Conservation (phyloP, 2,113 vertebrate genomes). For the Pollachius pollachius region DNA sequence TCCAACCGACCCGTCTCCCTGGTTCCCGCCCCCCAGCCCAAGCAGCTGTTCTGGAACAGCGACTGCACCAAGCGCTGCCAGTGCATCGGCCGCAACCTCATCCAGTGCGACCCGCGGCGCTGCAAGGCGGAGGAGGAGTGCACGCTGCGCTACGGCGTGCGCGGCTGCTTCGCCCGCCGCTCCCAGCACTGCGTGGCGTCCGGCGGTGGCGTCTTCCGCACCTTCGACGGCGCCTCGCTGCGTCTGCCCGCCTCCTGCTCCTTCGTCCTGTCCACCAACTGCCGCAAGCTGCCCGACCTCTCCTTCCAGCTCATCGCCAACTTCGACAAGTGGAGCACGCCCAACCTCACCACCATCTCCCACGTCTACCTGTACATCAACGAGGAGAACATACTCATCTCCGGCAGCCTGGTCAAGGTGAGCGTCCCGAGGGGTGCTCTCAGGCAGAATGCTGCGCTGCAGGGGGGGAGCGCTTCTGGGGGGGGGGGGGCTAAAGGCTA, state of each 20-base stretch:
- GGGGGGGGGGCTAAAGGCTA: too few species aligned
- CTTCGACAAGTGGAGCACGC: slow-evolving; percentile 95
- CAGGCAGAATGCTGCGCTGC: too few species aligned
- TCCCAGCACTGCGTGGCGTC: slow-evolving; percentile 90
- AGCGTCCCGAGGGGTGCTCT: slow-evolving; percentile 2
- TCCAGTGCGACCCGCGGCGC: slow-evolving; percentile 92
- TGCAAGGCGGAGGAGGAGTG: slow-evolving; percentile 94
- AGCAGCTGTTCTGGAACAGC: slow-evolving; percentile 94
- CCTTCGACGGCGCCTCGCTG: slow-evolving; percentile 94
- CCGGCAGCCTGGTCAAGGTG: slow-evolving; percentile 92
- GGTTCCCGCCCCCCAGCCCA: slow-evolving; percentile 75
- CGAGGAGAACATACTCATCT: slow-evolving; percentile 97
- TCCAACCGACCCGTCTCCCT: not conserved
- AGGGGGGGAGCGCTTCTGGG: too few species aligned
- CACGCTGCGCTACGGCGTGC: slow-evolving; percentile 79
- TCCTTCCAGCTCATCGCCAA: slow-evolving; percentile 99
- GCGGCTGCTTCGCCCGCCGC: slow-evolving; percentile 87
- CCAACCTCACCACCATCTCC: slow-evolving; percentile 95
- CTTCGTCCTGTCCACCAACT: slow-evolving; percentile 96
- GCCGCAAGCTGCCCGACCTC: slow-evolving; percentile 94
- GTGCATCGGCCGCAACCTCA: slow-evolving; percentile 94
- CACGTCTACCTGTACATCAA: slow-evolving; percentile 97
- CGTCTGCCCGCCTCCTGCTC: slow-evolving; percentile 95
- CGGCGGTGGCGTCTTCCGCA: slow-evolving; percentile 90
- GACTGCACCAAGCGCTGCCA: slow-evolving; percentile 96